Percentiles rank a stretch among this genome's conserved stretches.
Evolutionary conservation across 2,888 invertebrate genomes (phyloP).

Genomic region (Drosophila cracens): DNA sequence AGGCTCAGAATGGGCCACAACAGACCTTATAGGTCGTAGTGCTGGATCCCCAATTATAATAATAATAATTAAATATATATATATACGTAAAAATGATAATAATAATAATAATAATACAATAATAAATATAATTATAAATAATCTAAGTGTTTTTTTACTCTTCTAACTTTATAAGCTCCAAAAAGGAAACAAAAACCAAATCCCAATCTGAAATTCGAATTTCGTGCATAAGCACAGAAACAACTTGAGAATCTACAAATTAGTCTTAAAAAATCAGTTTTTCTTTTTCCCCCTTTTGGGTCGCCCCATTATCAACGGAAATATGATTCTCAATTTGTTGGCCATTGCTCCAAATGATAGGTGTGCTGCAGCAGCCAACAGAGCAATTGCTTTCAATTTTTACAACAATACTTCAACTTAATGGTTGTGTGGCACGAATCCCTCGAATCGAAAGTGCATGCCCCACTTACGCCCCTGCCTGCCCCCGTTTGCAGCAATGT

Average conservation of each 20-base stretch:
- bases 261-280: background rate
- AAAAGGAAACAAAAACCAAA: rapidly evolving
- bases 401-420: background rate
- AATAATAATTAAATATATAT: no score
- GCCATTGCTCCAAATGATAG: background rate
- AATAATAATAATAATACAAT: background rate
- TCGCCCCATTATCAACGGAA: background rate
- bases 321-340: background rate
- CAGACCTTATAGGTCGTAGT: no score
- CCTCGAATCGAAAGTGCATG: background rate
- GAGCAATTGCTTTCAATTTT: constrained; percentile 2
- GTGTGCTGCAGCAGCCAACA: background rate
- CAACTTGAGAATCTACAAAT: background rate
- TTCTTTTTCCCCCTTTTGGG: background rate
- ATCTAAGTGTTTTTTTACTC: background rate
- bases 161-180: background rate
- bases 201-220: background rate
- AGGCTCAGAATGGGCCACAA: no score
- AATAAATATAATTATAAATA: background rate
- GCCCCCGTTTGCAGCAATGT: background rate
- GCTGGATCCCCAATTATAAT: no score
- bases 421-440: constrained; percentile 1
- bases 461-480: background rate
- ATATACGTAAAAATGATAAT: no score
- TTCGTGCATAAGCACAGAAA: background rate